Evolutionary conservation across 1,140 invertebrate species (phyloP).

Genomic region (Sycobia sp.): DNA sequence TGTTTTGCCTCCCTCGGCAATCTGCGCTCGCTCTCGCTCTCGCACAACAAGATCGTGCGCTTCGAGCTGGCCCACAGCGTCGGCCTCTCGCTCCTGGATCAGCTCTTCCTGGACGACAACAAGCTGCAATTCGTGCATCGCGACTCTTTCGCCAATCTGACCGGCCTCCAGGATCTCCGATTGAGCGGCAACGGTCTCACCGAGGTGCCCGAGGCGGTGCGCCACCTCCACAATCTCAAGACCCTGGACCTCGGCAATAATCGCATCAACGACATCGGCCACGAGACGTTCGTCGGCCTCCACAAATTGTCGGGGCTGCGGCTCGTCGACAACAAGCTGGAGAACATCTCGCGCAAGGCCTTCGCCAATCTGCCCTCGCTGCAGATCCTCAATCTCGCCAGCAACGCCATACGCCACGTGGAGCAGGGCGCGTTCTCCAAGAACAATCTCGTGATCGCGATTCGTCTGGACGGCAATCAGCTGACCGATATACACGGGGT

Average conservation of each 20-base stretch:
- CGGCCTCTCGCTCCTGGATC: conserved; percentile 74
- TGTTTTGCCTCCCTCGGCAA: conserved; percentile 77
- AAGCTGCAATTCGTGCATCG: conserved; percentile 71
- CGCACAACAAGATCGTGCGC: conserved; percentile 72
- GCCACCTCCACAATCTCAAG: conserved; percentile 73
- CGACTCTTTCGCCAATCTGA: conserved; percentile 79
- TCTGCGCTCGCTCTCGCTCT: conserved; percentile 76
- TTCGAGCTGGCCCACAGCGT: conserved; percentile 74
- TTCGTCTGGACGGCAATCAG: conserved; percentile 84
- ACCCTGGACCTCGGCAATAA: conserved; percentile 87
- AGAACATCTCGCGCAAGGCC: conserved; percentile 80
- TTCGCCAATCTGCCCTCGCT: conserved; percentile 82
- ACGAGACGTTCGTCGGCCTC: conserved; percentile 82
- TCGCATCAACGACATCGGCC: conserved; percentile 75
- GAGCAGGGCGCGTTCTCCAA: conserved; percentile 83
- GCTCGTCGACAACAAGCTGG: conserved; percentile 85
- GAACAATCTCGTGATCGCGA: conserved; percentile 80
- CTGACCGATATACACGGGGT: conserved; percentile 83
- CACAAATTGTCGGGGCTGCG: conserved; percentile 79
- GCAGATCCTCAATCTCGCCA: conserved; percentile 86
- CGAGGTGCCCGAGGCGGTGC: conserved; percentile 77
- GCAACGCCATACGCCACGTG: conserved; percentile 80
- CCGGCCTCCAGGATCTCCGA: conserved; percentile 82
- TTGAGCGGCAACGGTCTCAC: conserved; percentile 82
- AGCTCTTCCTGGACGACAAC: conserved; percentile 79